Evolutionary conservation across 2,113 vertebrate species (phyloP).

Genomic region (Caranx ignobilis): DNA sequence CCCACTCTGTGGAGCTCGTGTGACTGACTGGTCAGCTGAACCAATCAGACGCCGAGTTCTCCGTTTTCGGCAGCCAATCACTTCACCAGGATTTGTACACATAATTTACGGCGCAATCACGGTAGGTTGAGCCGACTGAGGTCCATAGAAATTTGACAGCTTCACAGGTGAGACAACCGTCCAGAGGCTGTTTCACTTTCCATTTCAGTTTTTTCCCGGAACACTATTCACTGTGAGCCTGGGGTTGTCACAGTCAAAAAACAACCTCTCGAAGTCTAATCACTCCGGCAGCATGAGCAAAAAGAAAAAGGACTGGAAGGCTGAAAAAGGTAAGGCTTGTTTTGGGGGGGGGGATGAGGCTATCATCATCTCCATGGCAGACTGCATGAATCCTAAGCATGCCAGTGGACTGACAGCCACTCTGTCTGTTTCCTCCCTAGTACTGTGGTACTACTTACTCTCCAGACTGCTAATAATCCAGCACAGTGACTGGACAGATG

Average conservation of each 20-base stretch:
- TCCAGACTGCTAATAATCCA: not conserved
- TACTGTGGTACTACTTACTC: constrained; percentile 6
- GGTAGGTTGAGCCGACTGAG: constrained; percentile 76
- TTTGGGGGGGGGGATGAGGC: constrained; percentile 60
- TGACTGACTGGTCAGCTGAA: constrained; percentile 32
- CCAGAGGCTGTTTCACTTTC: constrained; percentile 81
- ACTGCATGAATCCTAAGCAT: constrained; percentile 58
- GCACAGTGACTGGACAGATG: constrained; percentile 50
- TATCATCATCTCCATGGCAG: constrained; percentile 68
- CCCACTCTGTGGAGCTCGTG: not conserved
- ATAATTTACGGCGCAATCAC: constrained; percentile 72
- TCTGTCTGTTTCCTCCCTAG: not conserved
- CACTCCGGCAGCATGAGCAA: constrained; percentile 88
- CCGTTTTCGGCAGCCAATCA: constrained; percentile 64
- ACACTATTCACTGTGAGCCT: constrained; percentile 86
- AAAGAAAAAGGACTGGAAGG: constrained; percentile 90
- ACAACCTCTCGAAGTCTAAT: constrained; percentile 82
- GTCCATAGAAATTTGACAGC: constrained; percentile 84
- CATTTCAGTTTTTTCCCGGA: constrained; percentile 75
- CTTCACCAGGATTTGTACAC: constrained; percentile 25
- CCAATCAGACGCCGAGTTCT: constrained; percentile 72
- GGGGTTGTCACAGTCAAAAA: constrained; percentile 88
- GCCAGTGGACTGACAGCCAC: constrained; percentile 51
- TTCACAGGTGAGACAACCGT: constrained; percentile 84
- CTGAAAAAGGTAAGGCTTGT: constrained; percentile 87